phyloP scores from a whole-genome alignment of 2,888 invertebrate species.

The Ormyrus labotus region DNA sequence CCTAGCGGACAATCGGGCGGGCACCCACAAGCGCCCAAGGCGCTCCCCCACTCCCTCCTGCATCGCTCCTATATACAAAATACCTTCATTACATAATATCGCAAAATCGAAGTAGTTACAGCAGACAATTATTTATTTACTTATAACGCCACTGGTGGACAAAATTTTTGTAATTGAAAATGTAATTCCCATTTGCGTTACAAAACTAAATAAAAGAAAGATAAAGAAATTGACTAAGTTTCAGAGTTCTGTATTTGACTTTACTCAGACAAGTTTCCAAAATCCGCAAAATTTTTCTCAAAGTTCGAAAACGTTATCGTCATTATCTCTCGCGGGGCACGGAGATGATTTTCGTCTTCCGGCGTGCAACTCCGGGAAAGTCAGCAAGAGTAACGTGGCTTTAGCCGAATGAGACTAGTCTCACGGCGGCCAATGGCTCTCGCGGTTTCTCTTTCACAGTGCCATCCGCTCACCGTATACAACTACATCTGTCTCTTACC shows the following conservation, averaged over 20 bases:
- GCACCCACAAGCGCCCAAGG: too few species aligned
- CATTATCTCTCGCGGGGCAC: not conserved
- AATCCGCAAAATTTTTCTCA: not conserved
- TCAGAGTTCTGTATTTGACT: conserved; percentile 61
- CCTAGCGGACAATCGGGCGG: too few species aligned
- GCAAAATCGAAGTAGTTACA: too few species aligned
- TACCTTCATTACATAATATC: too few species aligned
- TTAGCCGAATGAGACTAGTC: conserved; percentile 38
- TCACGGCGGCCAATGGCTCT: conserved; percentile 64
- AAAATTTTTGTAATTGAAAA: too few species aligned
- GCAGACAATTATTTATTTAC: too few species aligned
- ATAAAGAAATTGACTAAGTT: too few species aligned
- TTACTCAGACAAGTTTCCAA: conserved; percentile 25
- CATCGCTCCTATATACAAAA: too few species aligned
- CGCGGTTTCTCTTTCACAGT: conserved; percentile 65
- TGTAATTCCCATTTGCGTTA: too few species aligned
- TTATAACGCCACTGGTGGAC: too few species aligned
- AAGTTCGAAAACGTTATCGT: not conserved
- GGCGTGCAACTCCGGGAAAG: not conserved
- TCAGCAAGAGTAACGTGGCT: not conserved
- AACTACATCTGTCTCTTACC: conserved; percentile 13
- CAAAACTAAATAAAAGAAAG: too few species aligned
- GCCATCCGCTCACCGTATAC: conserved; percentile 57
- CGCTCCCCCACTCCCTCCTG: too few species aligned
- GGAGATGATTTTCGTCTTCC: conserved; percentile 10